These are phyloP conservation scores for Tonatia bakeri DNA, from an alignment of 2,113 vertebrate genomes.

Conservation along the genomic window DNA sequence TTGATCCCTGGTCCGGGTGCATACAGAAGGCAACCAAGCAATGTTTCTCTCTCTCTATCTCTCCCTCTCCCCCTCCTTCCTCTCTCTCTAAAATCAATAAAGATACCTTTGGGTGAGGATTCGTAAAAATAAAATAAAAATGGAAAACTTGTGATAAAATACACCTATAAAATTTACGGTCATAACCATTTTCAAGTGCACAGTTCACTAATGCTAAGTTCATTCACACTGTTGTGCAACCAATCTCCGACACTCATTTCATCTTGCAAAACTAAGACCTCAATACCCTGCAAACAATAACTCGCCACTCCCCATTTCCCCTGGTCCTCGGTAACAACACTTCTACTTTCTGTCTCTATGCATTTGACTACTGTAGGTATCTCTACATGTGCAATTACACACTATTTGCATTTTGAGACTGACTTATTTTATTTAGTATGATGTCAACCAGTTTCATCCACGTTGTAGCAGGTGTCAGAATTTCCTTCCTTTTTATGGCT, in stretches of 20 bases:
- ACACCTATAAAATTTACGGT: background rate
- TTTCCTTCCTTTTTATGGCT: background rate
- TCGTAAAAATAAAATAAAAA: too few species aligned
- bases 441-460: background rate
- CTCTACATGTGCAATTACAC: background rate
- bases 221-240: background rate
- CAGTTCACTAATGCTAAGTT: background rate
- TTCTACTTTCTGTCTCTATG: background rate
- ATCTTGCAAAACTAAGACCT: background rate
- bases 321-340: background rate
- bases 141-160: background rate
- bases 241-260: background rate
- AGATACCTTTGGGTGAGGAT: too few species aligned
- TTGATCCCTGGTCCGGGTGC: background rate
- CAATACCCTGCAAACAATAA: background rate
- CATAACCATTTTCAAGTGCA: background rate
- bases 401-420: background rate
- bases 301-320: background rate
- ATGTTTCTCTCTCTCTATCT: background rate
- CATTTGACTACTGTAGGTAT: background rate
- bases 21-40: background rate
- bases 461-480: background rate
- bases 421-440: background rate
- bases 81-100: background rate
- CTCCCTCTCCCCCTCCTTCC: background rate